A percentile compares a stretch with the other conserved stretches of the same genome.
phyloP scores from a whole-genome alignment of 2,888 invertebrate species.

The Agrotis exclamationis region DNA sequence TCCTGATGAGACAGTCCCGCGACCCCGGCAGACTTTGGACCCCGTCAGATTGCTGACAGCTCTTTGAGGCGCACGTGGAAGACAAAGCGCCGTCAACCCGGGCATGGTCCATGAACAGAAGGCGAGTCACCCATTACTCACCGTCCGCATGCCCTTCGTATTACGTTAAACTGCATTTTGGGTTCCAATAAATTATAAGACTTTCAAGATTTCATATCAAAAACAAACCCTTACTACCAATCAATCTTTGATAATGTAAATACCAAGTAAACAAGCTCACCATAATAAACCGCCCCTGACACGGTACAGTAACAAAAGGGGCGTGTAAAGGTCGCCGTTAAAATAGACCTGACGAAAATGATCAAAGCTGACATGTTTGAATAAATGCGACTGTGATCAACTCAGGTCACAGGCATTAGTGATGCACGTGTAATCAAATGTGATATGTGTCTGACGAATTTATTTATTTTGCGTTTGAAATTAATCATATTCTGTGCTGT shows the following conservation, averaged over 20 bases:
- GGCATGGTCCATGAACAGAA: no score
- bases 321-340: conserved; percentile 69
- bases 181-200: no score
- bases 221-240: background rate
- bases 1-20: no score
- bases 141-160: no score
- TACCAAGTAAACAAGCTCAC: conserved; percentile 18
- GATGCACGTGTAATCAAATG: conserved; percentile 13
- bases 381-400: conserved; percentile 34
- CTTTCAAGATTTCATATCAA: background rate
- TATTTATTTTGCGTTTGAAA: background rate
- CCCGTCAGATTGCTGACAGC: no score
- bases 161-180: no score
- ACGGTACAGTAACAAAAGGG: conserved; percentile 51
- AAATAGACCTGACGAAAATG: conserved; percentile 69
- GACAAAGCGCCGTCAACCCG: no score
- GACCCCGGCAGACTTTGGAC: no score
- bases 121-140: no score
- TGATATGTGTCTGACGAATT: background rate
- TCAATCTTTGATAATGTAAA: conserved; percentile 18
- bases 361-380: conserved; percentile 64
- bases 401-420: conserved; percentile 64
- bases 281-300: conserved; percentile 35
- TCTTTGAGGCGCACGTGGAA: no score
- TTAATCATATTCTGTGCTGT: background rate